Evolutionary conservation across 1,140 invertebrate species (phyloP).

Genomic region (Drosophila simulans): DNA sequence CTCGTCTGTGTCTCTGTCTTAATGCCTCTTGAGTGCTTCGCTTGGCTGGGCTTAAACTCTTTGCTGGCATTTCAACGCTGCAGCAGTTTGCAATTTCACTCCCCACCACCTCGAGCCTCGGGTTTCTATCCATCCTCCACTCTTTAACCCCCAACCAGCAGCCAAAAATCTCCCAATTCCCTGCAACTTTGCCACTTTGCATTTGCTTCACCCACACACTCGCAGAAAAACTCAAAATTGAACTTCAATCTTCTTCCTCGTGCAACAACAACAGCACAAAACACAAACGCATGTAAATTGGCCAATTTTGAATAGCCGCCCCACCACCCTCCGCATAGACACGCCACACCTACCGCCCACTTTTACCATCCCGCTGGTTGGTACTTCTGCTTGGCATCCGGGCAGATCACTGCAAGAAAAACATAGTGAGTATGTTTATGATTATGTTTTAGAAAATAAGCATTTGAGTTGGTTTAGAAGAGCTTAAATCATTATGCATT

Average conservation of each 20-base stretch:
- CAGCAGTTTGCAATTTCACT: conserved; percentile 51
- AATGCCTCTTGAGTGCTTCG: conserved; percentile 73
- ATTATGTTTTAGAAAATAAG: too few species aligned
- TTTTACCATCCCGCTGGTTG: background rate
- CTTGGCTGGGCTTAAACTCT: conserved; percentile 77
- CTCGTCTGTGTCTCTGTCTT: conserved; percentile 45
- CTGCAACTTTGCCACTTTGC: conserved; percentile 65
- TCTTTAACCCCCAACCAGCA: conserved; percentile 7
- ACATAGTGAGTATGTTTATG: background rate
- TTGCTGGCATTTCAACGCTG: conserved; percentile 68
- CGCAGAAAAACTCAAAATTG: conserved; percentile 51
- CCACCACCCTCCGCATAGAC: conserved; percentile 32
- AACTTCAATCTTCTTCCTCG: conserved; percentile 64
- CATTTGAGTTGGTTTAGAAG: too few species aligned
- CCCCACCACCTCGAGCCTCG: conserved; percentile 10
- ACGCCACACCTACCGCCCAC: conserved; percentile 8
- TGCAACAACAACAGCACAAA: conserved; percentile 40
- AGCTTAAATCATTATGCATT: too few species aligned
- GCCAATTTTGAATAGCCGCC: conserved; percentile 66
- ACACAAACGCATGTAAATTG: conserved; percentile 79
- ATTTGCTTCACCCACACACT: conserved; percentile 43
- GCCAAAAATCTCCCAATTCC: conserved; percentile 3
- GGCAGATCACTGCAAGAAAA: background rate
- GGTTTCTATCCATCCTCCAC: too few species aligned
- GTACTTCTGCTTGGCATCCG: conserved; percentile 22